Percentiles rank a stretch among this genome's conserved stretches.
Conservation (phyloP, 2,113 vertebrate species). For the Amia ocellicauda region DNA sequence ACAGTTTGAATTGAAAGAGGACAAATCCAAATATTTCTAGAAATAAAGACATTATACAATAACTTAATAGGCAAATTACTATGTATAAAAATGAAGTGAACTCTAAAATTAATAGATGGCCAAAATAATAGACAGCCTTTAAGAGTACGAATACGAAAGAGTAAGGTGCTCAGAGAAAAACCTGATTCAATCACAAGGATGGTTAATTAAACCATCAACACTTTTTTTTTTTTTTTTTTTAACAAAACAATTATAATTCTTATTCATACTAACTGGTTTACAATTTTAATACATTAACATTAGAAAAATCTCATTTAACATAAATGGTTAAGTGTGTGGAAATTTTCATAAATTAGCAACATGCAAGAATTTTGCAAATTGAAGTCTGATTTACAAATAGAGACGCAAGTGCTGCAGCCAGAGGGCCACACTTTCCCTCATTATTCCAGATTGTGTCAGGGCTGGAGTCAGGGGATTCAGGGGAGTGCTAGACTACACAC, state of each 20-base stretch:
- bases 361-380: neutral
- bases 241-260: neutral
- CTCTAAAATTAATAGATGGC: no score
- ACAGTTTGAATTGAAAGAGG: no score
- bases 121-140: no score
- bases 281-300: conserved; percentile 6
- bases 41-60: no score
- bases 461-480: no score
- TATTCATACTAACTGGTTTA: neutral
- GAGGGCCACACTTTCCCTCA: neutral
- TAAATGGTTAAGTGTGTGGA: neutral
- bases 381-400: conserved; percentile 13
- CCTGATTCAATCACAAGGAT: neutral
- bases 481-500: no score
- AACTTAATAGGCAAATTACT: no score
- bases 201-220: neutral
- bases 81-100: no score
- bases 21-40: no score
- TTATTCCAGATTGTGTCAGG: no score
- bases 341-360: conserved; percentile 23
- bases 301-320: conserved; percentile 5
- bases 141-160: no score
- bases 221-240: neutral
- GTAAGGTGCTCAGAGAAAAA: conserved; percentile 22
- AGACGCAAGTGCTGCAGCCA: neutral